Evolutionary conservation across 2,113 vertebrate genomes (phyloP), one percentile per base, ranked within the genome.

Genomic region (Syngnathoides biaculeatus): DNA sequence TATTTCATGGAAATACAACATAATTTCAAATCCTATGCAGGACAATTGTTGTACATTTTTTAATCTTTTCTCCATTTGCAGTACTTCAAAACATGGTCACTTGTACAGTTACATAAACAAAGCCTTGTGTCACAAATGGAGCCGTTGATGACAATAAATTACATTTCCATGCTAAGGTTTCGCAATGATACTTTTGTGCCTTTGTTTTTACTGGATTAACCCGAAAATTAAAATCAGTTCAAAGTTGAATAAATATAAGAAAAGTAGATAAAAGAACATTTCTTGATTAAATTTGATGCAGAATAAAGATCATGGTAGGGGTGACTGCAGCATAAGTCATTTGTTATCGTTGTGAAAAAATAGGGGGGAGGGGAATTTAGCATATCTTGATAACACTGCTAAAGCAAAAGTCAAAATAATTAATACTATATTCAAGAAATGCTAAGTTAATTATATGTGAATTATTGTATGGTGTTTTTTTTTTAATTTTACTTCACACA

Each of bases 1-100:
- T 92, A 92, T 91, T 93, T 93, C 83, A 92, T 92, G 90, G 88
- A 93, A 92, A 93, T 93, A 93, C 92, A 92, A 92, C 91, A 91
- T 86, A 71, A 89, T 87, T 90, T 86, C 68, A 88, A 86, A 86
- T 91, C 87, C 83, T 85, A 83, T 83, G 71, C 76, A 91, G 90
- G 89, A 90, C 77, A 67, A 84, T 87, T 90, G 88, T 93, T 91
- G 90, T 91, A 90, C 86, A 88, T 79, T 74, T 89, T 87, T 88
- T 85, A 91, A 74, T 81, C 63, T 75, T 85, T 89, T 76, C 69
- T 79, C 56, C 68, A 59, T 69, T 84, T 67, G 71, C 72, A 81
- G 80, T 88, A 89, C 89, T 90, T 89, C 81, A 92, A 91, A 92
- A 93, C 91, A 91, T 90, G 80, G 80, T 91, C 91, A 93, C 92